Percentiles rank a stretch among this genome's conserved stretches.
Conservation (phyloP, 2,113 vertebrate species). For the Enhydra lutris region DNA sequence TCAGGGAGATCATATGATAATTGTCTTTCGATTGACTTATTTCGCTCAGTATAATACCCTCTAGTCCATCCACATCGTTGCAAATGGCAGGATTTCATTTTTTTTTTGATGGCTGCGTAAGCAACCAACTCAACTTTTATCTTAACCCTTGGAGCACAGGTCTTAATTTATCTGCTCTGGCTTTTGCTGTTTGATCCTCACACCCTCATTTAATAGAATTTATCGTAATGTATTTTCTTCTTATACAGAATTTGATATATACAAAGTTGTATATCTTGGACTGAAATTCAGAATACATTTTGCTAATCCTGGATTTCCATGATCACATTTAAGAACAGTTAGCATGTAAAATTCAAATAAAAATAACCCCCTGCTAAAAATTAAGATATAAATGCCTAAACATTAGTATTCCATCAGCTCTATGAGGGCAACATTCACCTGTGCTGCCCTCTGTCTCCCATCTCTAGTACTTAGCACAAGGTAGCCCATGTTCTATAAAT, state of each 20-base stretch:
- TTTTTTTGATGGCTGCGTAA: not conserved
- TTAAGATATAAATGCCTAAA: not conserved
- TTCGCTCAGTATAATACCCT: no score
- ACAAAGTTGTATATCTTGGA: not conserved
- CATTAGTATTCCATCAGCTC: not conserved
- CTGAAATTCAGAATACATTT: not conserved
- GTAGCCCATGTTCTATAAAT: not conserved
- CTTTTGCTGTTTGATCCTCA: not conserved
- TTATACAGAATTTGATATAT: not conserved
- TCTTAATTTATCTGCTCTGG: not conserved
- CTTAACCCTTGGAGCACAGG: not conserved
- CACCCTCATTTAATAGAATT: not conserved
- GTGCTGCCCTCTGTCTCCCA: not conserved
- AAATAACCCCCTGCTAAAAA: not conserved
- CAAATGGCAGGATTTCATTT: no score
- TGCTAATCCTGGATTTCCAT: conserved; percentile 1
- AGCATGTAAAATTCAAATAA: not conserved
- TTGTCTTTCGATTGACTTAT: no score
- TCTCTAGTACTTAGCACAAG: not conserved
- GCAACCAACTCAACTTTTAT: not conserved
- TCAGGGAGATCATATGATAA: no score
- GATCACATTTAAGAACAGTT: conserved; percentile 26
- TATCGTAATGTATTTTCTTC: not conserved
- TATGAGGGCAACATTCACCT: not conserved
- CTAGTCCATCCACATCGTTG: no score